Evolutionary conservation across 1,140 invertebrate genomes (phyloP), one percentile per base, ranked within the genome.

Genomic region (Philopotamus ludificatus): DNA sequence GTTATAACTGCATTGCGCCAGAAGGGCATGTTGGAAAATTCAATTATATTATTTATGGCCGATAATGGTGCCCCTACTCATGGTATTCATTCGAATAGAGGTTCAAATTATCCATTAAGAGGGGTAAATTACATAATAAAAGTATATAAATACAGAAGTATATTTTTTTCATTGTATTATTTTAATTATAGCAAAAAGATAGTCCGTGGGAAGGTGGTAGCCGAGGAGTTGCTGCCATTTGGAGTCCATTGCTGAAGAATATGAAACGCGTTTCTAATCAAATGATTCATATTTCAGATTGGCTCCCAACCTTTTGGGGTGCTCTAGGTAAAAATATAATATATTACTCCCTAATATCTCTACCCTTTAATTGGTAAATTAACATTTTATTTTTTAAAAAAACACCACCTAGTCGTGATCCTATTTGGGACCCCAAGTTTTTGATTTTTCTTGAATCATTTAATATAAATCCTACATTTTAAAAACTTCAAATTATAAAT

Each of bases 181-280:
- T 9, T 41, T 41, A 41, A 9, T 16, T 58, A n/a, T 39, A 76
- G 74, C 77, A 83, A 63, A 96, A 97, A 79, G 84, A 86, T 62
- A 87, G 87, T n/a, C 81, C 90, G 0, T 96, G 89, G 86, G 93
- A 97, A 79, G 94, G 94, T 12, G 93, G 89, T 1, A 83, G 90
- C 0, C 81, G 92, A 68, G 88, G 87, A 0, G 82, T 85, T 0
- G 90, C 89, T 0, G 86, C 92, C 12, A 77, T 96, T 63, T 94
- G 92, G 90, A 90, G 88, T 75, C 86, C 89, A 0, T 71, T 82
- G 71, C 75, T 86, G 25, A 79, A 81, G 44, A 77, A 86, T 41
- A 76, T 79, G 8, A 81, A 83, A 69, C 75, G 86, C 70, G 82
- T 91, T 0, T 89, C 86, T 39, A 84, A 87, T 65, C 84, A 91